Evolutionary conservation across 2,797 vertebrate genomes (phyloP), one percentile per base, ranked within the genome.

Genomic region (Discoglossus pictus): DNA sequence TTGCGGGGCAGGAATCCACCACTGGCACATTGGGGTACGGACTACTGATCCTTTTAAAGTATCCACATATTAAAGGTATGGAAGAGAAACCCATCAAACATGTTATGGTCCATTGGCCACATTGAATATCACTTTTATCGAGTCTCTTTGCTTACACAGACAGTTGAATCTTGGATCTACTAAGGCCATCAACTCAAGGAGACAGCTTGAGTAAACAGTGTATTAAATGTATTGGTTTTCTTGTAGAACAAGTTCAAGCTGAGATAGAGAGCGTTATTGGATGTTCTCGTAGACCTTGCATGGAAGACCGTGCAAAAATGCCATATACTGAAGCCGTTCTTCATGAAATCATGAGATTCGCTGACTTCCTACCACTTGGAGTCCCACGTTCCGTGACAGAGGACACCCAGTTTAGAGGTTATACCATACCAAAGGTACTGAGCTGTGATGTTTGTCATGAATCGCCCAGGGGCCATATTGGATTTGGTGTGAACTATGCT

Each of bases 321-420:
- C 81, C 82, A 3, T 84, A 85, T 60, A 82, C 79, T 6, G 63
- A 80, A 15, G 83, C 83, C 11, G 78, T 83, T 6, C 54, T 82
- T 16, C 82, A 85, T 7, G 83, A 84, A 50, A 6, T 79, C 9
- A 79, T 80, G 53, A 56, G 81, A 1, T 58, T 5, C 21, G 52
- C 72, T 62, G 79, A 85, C 44, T 18, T 83, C 4, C 0, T 55
- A 0, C 83, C 83, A 2, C 75, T 65, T 2, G 27, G 73, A 44
- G 42, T 74, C 27, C 76, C 80, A 9, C 81, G 77, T 70, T 73
- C 74, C 48, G 65, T 73, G 52, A 59, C 68, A 1, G 25, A 7
- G 4, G 68, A 81, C 55, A 78, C 72, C 6, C 62, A 75, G 39
- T 81, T 73, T 34, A 65, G 74, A 1, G 73, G 71, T 9, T 82